Percentiles rank a stretch among this genome's conserved stretches.
phyloP scores from a whole-genome alignment of 2,797 vertebrate genomes.

The Chaunax sp. region DNA sequence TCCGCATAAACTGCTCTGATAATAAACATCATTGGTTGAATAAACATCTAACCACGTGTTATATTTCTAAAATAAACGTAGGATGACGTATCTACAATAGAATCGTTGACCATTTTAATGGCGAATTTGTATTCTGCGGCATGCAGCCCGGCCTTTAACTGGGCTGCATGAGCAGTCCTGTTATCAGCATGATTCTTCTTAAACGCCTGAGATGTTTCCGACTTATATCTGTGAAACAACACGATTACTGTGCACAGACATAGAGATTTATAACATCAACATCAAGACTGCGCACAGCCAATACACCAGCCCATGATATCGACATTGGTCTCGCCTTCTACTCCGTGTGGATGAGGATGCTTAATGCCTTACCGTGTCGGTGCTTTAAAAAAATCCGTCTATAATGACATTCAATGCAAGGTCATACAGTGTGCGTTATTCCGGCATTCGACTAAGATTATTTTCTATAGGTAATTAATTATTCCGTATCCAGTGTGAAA shows the following conservation, averaged over 20 bases:
- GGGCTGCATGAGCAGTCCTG: slow-evolving; percentile 25
- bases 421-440: slow-evolving; percentile 59
- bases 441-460: background rate
- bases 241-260: background rate
- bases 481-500: slow-evolving; percentile 19
- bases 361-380: slow-evolving; percentile 77
- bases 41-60: background rate
- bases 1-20: slow-evolving; percentile 17
- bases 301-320: background rate
- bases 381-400: slow-evolving; percentile 64
- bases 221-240: background rate
- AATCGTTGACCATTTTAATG: background rate
- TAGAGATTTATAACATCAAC: background rate
- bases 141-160: slow-evolving; percentile 59
- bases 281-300: background rate
- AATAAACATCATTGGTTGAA: background rate
- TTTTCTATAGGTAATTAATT: background rate
- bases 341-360: slow-evolving; percentile 54
- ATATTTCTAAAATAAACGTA: fast-evolving
- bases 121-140: slow-evolving; percentile 52
- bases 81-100: fast-evolving
- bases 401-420: slow-evolving; percentile 79
- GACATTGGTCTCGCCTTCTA: slow-evolving; percentile 18
- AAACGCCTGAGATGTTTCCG: background rate
- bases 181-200: slow-evolving; percentile 7